These are phyloP conservation scores for Cetonia aurata DNA, from an alignment of 2,888 invertebrate genomes.

Conservation along the genomic window DNA sequence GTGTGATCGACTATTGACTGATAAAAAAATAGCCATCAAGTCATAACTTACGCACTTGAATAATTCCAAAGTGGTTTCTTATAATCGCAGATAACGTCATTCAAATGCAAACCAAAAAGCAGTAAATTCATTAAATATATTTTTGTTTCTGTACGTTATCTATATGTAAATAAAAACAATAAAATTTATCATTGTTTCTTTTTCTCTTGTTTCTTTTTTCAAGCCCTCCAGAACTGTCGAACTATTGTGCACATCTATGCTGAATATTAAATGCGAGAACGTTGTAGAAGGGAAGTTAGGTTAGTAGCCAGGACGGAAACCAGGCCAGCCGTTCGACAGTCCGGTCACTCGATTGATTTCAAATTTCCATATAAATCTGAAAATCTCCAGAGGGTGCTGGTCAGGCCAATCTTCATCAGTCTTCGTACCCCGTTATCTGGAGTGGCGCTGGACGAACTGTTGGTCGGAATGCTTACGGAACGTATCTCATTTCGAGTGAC, in stretches of 20 bases:
- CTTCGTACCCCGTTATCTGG: constrained; percentile 54
- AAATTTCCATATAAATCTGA: constrained; percentile 65
- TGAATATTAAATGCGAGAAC: constrained; percentile 18
- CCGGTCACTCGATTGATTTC: constrained; percentile 63
- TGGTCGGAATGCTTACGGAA: constrained; percentile 28
- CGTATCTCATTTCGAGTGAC: constrained; percentile 28
- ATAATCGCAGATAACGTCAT: too few relatives aligned
- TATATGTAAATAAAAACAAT: not conserved
- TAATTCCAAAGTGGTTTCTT: too few relatives aligned
- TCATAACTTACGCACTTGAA: too few relatives aligned
- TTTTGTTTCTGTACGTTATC: too few relatives aligned
- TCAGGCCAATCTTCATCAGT: constrained; percentile 57
- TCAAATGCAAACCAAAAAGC: too few relatives aligned
- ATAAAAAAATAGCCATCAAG: too few relatives aligned
- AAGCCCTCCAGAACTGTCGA: not conserved
- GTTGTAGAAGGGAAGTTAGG: constrained; percentile 30
- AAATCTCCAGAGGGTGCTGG: constrained; percentile 54
- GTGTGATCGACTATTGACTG: too few relatives aligned
- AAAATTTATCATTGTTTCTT: not conserved
- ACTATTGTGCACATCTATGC: not conserved
- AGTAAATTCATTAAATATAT: too few relatives aligned
- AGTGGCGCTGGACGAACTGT: constrained; percentile 52
- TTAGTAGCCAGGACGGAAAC: constrained; percentile 55
- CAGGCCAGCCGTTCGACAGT: constrained; percentile 46
- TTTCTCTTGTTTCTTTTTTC: not conserved